Evolutionary conservation across 2,797 vertebrate species (phyloP), one percentile per base, ranked within the genome.

Genomic region (Hemibagrus guttatus): DNA sequence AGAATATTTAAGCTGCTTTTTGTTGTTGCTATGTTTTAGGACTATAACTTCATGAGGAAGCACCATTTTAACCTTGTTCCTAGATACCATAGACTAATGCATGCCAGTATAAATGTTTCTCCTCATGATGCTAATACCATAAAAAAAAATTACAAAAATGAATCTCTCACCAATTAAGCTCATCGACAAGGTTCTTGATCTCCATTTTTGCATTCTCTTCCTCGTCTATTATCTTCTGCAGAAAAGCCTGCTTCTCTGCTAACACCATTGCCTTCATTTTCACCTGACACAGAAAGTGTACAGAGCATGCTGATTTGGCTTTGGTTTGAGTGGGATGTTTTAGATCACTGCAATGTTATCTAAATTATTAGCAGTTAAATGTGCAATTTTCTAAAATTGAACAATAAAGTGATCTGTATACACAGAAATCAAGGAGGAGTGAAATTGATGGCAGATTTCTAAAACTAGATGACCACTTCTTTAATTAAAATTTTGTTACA

Each of bases 171-270:
- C 95, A 91, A 86, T 93, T 91, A 80, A 97, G 93, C 68, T 96
- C 95, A 26, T 93, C 91, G 68, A 93, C 94, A 72, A 97, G 92
- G 66, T 89, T 93, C 81, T 96, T 94, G 21, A 97, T 95, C 85
- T 96, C 94, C 87, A 94, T 91, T 39, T 94, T 92, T 61, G 93
- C 90, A 11, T 88, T 92, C 3, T 96, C 93, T 2, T 97, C 93
- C 63, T 98, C 97, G 17, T 96, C 92, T 21, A 54, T 91, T 91
- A 95, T 97, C 89, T 89, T 97, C 85, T 90, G 95, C 75, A 97
- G 93, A 88, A 96, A 97, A 0, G 94, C 91, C 85, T 95, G 92
- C 96, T 98, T 97, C 90, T 98, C 97, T 72, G 94, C 92, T 64
- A 99, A 91, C 1, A 86, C 94, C 42, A 93, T 74, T 4, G 95